Percentiles rank a stretch among this genome's conserved stretches.
These are phyloP conservation scores for Melanocharis versteri DNA, from an alignment of 2,113 vertebrate species.

Conservation along the genomic window DNA sequence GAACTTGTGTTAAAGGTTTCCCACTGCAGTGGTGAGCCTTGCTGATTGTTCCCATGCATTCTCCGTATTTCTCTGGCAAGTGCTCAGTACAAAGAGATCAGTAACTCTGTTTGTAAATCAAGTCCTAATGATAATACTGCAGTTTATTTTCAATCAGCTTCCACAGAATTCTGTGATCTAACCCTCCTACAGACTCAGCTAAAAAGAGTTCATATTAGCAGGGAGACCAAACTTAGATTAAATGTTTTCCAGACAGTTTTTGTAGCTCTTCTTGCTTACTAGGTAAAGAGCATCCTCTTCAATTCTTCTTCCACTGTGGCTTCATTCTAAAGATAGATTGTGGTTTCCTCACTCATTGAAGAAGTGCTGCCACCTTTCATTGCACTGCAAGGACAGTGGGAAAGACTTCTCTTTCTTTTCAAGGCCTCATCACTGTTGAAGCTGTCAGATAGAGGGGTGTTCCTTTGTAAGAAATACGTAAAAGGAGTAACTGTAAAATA, in stretches of 20 bases:
- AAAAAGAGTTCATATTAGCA: background rate
- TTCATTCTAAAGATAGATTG: background rate
- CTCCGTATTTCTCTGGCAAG: background rate
- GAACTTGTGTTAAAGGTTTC: background rate
- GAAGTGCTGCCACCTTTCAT: background rate
- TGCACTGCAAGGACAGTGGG: background rate
- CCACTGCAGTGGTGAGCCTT: background rate
- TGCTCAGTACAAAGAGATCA: rapidly evolving
- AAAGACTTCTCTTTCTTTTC: background rate
- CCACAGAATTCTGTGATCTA: background rate
- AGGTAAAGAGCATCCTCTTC: background rate
- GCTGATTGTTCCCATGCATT: rapidly evolving
- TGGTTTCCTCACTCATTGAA: background rate
- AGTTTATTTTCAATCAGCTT: background rate
- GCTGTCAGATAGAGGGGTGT: background rate
- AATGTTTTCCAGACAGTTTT: background rate
- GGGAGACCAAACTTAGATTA: background rate
- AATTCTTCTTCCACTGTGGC: background rate
- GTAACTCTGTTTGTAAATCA: background rate
- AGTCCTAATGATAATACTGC: background rate
- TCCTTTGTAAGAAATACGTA: background rate
- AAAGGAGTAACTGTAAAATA: background rate
- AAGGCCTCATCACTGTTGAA: background rate
- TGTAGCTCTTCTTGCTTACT: background rate
- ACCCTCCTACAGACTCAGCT: background rate